Base-by-base conservation (phyloP, 2,888 invertebrate species). In the Dicycla oo region DNA sequence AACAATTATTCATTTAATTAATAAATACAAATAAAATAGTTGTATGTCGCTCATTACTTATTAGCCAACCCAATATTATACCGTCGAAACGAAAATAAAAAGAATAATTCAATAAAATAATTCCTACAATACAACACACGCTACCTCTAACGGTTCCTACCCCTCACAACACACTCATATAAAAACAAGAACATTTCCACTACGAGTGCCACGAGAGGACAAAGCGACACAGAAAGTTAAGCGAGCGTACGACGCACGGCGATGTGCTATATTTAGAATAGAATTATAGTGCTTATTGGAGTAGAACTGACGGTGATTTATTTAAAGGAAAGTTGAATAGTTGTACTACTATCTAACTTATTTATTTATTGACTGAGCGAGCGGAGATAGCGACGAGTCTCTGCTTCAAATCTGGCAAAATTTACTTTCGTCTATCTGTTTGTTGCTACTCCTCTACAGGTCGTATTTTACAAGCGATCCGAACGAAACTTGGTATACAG, bases 111-210 rank as follows among this genome's bases (percentile, higher is more conserved):
- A n/a, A 56, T n/a, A 56, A 13, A 40, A 30, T 30, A 5, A 34
- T 8, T 40, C 6, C 23, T 15, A 5, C 30, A 72, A 65, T 47
- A 54, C 40, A 34, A 18, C 18, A 10, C 43, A 20, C 13, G 23
- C 40, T 10, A 40, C 45, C 51, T 34, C 47, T 13, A 40, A 20
- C 5, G 6, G 34, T 23, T 5, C 30, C 10, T 6, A 49, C 40
- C 76, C 62, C 64, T 40, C 20, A 40, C 47, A 38, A 38, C 57
- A 53, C 62, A 58, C 38, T 49, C 78, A 66, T 71, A 77, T 63
- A 54, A 78, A 78, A 66, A 43, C 58, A 45, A 70, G 62, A 63
- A 70, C 45, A 71, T 81, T 78, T 78, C 81, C 78, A 81, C 62
- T 7, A 58, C 30, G 54, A 7, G 38, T 53, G 13, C 45, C 53